phyloP scores from a whole-genome alignment of 2,113 vertebrate genomes.

The Ptyas mucosa region DNA sequence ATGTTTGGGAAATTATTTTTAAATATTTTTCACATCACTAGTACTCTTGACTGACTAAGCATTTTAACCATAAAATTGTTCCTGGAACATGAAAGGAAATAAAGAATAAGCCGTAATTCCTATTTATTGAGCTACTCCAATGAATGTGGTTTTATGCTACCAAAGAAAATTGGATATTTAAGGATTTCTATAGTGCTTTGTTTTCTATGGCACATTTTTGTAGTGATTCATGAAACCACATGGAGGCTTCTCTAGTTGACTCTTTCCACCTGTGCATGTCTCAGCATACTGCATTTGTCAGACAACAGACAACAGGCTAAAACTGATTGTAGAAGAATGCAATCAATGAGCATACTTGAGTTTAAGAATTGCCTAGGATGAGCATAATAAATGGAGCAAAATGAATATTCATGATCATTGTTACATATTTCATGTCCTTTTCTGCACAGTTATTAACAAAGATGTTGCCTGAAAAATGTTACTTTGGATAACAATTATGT shows the following conservation, averaged over 20 bases:
- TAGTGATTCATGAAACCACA: background rate
- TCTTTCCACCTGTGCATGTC: conserved; percentile 5
- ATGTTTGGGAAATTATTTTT: background rate
- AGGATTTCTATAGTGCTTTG: background rate
- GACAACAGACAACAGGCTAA: background rate
- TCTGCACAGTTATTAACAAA: background rate
- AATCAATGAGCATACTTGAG: background rate
- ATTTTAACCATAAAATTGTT: conserved; percentile 19
- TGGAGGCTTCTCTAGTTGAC: background rate
- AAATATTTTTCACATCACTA: conserved; percentile 29
- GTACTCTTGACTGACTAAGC: background rate
- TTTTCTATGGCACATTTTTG: background rate
- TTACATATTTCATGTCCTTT: background rate
- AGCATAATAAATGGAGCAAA: background rate
- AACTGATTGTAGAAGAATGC: background rate
- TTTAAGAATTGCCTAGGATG: background rate
- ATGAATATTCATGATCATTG: background rate
- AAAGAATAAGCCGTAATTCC: background rate
- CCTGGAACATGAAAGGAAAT: conserved; percentile 13
- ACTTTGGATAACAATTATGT: background rate
- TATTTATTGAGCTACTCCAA: conserved; percentile 20
- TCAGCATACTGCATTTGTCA: background rate
- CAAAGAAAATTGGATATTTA: conserved; percentile 9
- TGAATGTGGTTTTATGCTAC: conserved; percentile 1
- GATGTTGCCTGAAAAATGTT: background rate